Evolutionary conservation across 2,113 vertebrate genomes (phyloP).

Genomic region (Channa argus): DNA sequence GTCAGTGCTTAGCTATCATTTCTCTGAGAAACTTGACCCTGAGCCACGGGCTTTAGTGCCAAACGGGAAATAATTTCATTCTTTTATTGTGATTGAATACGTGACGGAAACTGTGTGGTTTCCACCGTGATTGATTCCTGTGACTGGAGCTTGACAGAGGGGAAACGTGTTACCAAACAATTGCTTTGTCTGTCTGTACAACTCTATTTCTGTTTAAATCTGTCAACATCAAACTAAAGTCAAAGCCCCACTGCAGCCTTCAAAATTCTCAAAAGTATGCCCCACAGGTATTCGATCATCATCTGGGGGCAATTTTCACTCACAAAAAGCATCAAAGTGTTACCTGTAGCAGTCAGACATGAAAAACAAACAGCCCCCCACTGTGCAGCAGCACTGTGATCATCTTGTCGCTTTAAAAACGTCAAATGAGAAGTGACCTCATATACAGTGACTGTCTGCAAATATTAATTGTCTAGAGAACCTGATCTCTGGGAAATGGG

Average conservation of each 20-base stretch:
- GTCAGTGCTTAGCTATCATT: conserved; percentile 11
- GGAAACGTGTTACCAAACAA: conserved; percentile 25
- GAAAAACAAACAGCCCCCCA: conserved; percentile 1
- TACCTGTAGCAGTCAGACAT: conserved; percentile 26
- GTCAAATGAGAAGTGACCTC: too few species aligned
- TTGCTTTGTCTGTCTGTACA: conserved; percentile 27
- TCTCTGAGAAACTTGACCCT: conserved; percentile 37
- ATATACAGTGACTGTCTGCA: too few species aligned
- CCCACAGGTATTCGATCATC: conserved; percentile 14
- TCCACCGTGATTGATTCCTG: conserved; percentile 38
- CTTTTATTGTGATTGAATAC: conserved; percentile 32
- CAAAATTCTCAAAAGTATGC: conserved; percentile 1
- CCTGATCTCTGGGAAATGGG: too few species aligned
- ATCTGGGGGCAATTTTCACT: conserved; percentile 33
- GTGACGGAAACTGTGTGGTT: conserved; percentile 25
- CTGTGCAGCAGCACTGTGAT: not conserved
- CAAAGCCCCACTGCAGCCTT: conserved; percentile 8
- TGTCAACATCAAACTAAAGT: conserved; percentile 29
- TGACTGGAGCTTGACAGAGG: conserved; percentile 20
- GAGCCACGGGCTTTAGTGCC: conserved; percentile 23
- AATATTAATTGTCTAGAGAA: too few species aligned
- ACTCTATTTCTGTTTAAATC: conserved; percentile 30
- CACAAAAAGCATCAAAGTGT: conserved; percentile 24
- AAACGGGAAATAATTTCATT: conserved; percentile 31
- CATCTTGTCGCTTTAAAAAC: not conserved